A percentile compares a stretch with the other conserved stretches of the same genome.
Evolutionary conservation across 1,140 invertebrate genomes (phyloP).

Genomic region (Aphelenchoides besseyi): DNA sequence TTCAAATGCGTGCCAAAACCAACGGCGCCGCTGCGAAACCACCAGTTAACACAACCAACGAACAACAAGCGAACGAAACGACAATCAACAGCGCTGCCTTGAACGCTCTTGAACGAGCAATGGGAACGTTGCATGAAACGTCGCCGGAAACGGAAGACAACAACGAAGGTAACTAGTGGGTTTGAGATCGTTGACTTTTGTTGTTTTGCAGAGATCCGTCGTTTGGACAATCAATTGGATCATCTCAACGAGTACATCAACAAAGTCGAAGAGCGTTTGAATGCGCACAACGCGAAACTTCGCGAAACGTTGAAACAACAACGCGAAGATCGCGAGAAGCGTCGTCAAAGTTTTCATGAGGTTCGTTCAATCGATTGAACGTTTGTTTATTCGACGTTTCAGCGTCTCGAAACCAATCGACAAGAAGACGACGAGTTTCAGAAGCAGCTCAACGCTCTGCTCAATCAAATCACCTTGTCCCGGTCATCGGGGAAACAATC

Average conservation of each 20-base stretch:
- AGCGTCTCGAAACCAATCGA: conserved; percentile 43
- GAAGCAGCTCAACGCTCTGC: conserved; percentile 31
- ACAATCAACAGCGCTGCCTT: background rate
- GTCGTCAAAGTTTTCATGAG: conserved; percentile 52
- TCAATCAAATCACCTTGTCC: conserved; percentile 25
- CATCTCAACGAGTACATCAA: conserved; percentile 49
- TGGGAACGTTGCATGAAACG: conserved; percentile 19
- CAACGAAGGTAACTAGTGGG: conserved; percentile 17
- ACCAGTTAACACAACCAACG: background rate
- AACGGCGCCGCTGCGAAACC: background rate
- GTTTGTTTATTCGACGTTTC: conserved; percentile 21
- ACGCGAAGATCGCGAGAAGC: conserved; percentile 50
- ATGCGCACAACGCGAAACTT: conserved; percentile 44
- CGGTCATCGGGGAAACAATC: background rate
- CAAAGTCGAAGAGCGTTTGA: conserved; percentile 47
- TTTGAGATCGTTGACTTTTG: background rate
- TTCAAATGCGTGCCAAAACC: background rate
- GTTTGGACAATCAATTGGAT: conserved; percentile 49
- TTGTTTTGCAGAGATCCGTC: conserved; percentile 45
- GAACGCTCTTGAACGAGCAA: conserved; percentile 17
- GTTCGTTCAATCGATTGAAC: conserved; percentile 25
- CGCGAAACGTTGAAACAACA: conserved; percentile 47
- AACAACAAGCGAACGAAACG: background rate
- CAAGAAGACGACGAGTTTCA: conserved; percentile 53
- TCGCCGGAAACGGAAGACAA: conserved; percentile 20